These are phyloP conservation scores for Hippolais icterina DNA, from an alignment of 2,113 vertebrate species.

Conservation along the genomic window DNA sequence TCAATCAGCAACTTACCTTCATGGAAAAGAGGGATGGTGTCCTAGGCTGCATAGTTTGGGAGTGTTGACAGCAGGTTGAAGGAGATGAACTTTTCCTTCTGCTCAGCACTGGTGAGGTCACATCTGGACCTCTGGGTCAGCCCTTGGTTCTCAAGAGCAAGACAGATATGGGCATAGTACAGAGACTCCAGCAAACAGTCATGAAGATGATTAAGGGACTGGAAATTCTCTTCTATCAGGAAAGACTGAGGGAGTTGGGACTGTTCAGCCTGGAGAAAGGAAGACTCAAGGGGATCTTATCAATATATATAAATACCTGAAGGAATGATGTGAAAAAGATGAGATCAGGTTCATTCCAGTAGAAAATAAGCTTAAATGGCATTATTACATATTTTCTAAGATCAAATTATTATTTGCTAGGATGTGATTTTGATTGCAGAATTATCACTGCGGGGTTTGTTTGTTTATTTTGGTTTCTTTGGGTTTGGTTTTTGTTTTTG, in stretches of 20 bases:
- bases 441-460: neutral
- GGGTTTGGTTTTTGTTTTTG: neutral
- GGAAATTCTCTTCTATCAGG: neutral
- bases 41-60: neutral
- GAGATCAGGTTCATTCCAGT: neutral
- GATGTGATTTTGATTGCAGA: neutral
- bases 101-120: neutral
- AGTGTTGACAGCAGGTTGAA: neutral
- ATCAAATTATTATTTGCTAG: neutral
- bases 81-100: neutral
- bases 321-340: neutral
- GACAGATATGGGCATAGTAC: neutral
- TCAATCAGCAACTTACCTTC: neutral
- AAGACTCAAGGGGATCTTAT: neutral
- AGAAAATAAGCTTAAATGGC: neutral
- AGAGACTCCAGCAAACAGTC: neutral
- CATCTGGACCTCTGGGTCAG: neutral
- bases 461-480: neutral
- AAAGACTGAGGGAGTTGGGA: neutral
- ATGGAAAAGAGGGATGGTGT: accelerated
- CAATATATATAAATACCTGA: neutral
- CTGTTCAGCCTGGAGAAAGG: neutral
- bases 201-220: neutral
- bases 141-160: neutral
- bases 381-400: neutral